These are phyloP conservation scores for Caenorhabditis sp. DNA, from an alignment of 2,888 invertebrate genomes.

Conservation along the genomic window DNA sequence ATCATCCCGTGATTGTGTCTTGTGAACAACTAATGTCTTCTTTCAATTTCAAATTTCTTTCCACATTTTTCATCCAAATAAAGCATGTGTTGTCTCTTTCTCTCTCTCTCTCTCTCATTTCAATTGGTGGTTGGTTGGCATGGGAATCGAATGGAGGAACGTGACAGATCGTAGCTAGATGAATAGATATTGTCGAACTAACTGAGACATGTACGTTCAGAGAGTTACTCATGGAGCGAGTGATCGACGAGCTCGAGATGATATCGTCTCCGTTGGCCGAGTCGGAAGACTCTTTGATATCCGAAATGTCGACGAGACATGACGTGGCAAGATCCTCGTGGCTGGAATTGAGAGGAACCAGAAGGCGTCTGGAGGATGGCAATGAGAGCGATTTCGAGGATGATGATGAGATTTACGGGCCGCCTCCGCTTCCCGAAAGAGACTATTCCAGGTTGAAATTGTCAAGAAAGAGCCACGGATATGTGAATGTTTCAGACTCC, in stretches of 20 bases:
- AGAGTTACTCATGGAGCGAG: conserved; percentile 42
- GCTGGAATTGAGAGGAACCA: conserved; percentile 32
- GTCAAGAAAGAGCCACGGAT: neutral
- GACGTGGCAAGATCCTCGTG: conserved; percentile 48
- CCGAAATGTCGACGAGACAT: conserved; percentile 55
- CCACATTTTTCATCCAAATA: conserved; percentile 12
- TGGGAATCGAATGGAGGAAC: too few species aligned
- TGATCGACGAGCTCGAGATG: conserved; percentile 59
- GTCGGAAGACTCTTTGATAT: conserved; percentile 62
- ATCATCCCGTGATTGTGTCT: conserved; percentile 45
- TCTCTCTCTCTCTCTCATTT: neutral
- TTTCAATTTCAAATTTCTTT: conserved; percentile 12
- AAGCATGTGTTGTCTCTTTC: conserved; percentile 21
- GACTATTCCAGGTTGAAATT: conserved; percentile 36
- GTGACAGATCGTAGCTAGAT: too few species aligned
- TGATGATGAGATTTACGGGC: conserved; percentile 3
- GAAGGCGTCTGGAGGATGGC: conserved; percentile 34
- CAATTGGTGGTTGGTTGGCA: too few species aligned
- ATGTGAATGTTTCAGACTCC: conserved; percentile 24
- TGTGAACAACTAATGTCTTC: conserved; percentile 34
- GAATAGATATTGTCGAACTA: neutral
- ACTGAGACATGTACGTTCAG: conserved; percentile 10
- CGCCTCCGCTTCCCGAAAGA: conserved; percentile 28
- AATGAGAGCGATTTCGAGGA: conserved; percentile 35
- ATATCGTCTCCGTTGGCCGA: conserved; percentile 61